Base-by-base conservation (phyloP, 2,113 vertebrate genomes). In the Noturus placidus region DNA sequence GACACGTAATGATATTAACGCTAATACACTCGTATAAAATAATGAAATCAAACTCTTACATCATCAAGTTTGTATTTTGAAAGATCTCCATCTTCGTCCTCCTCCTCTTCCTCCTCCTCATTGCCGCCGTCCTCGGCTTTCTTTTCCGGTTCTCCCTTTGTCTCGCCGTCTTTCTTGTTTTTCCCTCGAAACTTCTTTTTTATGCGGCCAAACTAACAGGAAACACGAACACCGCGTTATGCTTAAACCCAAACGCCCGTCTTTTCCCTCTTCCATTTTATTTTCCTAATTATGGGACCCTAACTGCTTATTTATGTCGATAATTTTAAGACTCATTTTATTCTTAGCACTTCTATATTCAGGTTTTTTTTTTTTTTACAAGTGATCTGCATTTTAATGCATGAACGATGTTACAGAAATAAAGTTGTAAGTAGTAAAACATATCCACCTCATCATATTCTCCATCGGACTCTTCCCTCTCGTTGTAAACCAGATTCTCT, bases 31-130 rank as follows among this genome's bases (percentile, higher is more conserved):
- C 5, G 17, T 20, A 4, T 17, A 1, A 22, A 50, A 50, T 1
- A 50, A 25, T 5, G 4, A 54, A 33, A 25, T 17, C 78, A 8
- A 13, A 35, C 54, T 70, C 97, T 94, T 94, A 96, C 96, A 96
- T 99, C 98, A 93, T 99, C 98, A 93, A 99, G 93, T 89, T 99
- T 99, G 90, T 99, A 99, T 91, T 99, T 99, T 82, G 98, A 99
- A 87, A 99, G 96, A 94, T 99, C 98, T 87, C 96, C 98, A 90
- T 98, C 98, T 93, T 99, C 97, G 0, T 96, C 95, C 17, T 99
- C 98, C 1, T 98, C 97, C 25, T 98, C 97, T 0, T 97, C 97
- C 27, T 98, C 97, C 0, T 96, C 96, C 0, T 97, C 96, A 27
- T 95, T 95, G 57, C 94, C 95, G 86, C 94, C 95, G 5, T 94